A percentile compares a stretch with the other conserved stretches of the same genome.
These are phyloP conservation scores for Acrocephalus arundinaceus DNA, from an alignment of 2,113 vertebrate species.

Conservation along the genomic window DNA sequence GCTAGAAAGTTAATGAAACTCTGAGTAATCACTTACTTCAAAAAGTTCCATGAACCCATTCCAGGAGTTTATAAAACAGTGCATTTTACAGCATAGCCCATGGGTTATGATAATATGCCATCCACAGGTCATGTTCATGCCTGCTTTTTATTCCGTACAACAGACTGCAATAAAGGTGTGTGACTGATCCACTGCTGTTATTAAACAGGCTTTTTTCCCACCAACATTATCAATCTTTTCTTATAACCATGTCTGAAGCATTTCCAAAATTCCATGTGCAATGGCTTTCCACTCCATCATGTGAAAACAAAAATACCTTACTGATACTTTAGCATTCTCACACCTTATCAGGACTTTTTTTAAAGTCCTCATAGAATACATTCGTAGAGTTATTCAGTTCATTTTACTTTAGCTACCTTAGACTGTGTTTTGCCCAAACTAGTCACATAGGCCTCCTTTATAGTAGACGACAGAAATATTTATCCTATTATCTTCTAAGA, in stretches of 20 bases:
- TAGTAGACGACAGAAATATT: not conserved
- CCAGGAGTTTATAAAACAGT: constrained; percentile 60
- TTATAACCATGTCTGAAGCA: constrained; percentile 34
- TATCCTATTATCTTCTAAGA: not conserved
- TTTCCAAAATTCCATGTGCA: constrained; percentile 36
- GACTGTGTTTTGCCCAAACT: not conserved
- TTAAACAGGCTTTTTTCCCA: not conserved
- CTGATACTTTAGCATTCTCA: not conserved
- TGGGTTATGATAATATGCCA: constrained; percentile 57
- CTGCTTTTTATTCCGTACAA: constrained; percentile 54
- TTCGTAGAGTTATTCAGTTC: not conserved
- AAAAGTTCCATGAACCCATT: constrained; percentile 49
- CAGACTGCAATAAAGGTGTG: constrained; percentile 46
- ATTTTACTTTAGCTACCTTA: not conserved
- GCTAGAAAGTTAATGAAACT: constrained; percentile 36
- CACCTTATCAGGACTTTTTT: not conserved
- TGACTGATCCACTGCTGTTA: constrained; percentile 24
- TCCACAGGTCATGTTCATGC: constrained; percentile 63
- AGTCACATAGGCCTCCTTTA: not conserved
- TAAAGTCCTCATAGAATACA: not conserved
- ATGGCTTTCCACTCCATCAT: not conserved
- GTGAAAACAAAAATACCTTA: not conserved
- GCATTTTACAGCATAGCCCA: constrained; percentile 56
- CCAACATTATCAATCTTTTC: constrained; percentile 25
- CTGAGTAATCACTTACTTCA: not conserved